Conservation (phyloP, 2,797 vertebrate species). For the Parauchenoglanis ngamensis region DNA sequence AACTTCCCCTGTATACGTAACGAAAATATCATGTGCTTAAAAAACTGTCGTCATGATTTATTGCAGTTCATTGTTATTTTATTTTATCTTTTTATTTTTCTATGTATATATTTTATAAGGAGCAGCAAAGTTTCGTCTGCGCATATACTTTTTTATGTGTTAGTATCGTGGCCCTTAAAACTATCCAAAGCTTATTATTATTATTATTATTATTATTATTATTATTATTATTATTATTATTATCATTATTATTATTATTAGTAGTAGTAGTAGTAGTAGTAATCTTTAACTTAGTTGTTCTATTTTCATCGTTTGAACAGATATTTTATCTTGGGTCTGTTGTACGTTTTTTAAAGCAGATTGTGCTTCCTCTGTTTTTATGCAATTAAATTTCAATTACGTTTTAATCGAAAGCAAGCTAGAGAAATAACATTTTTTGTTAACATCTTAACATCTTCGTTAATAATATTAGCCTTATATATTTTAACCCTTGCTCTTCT, state of each 20-base stretch:
- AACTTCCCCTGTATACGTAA: neutral
- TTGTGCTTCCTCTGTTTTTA: neutral
- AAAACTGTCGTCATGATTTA: neutral
- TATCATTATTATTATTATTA: neutral
- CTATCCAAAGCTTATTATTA: neutral
- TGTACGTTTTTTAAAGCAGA: neutral
- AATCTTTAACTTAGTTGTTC: neutral
- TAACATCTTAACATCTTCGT: neutral
- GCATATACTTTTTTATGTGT: neutral
- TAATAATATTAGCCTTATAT: neutral
- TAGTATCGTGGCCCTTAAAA: neutral
- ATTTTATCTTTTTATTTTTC: neutral
- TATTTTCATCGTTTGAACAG: neutral
- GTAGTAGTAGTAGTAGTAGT: neutral
- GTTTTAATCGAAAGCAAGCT: neutral
- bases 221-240: neutral
- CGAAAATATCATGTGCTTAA: neutral
- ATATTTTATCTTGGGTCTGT: neutral
- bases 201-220: conserved; percentile 14
- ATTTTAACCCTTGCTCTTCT: neutral
- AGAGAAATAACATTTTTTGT: neutral
- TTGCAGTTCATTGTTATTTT: neutral
- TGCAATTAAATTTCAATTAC: neutral
- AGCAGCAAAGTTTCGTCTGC: neutral
- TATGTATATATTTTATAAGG: neutral